Evolutionary conservation across 2,888 invertebrate genomes (phyloP).

Genomic region (Drosophila tripunctata): DNA sequence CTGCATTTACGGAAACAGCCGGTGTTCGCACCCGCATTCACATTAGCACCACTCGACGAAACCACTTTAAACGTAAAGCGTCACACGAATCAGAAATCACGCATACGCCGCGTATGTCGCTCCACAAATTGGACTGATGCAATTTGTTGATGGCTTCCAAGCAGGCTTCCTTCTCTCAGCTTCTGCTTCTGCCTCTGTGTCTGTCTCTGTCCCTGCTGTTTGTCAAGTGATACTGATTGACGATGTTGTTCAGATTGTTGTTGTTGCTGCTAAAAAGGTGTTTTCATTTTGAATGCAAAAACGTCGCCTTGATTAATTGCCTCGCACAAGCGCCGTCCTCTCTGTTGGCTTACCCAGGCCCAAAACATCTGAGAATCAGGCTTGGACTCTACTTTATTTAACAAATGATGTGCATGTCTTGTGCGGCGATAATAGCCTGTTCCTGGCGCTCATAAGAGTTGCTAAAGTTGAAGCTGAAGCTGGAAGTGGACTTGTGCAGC

Average conservation of each 20-base stretch:
- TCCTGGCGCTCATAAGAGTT: conserved; percentile 53
- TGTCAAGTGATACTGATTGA: conserved; percentile 74
- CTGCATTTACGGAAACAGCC: conserved; percentile 38
- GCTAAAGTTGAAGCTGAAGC: conserved; percentile 4
- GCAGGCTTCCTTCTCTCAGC: not conserved
- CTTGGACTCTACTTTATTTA: conserved; percentile 60
- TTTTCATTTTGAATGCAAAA: conserved; percentile 77
- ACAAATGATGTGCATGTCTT: conserved; percentile 77
- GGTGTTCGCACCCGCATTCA: not conserved
- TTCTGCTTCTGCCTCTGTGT: conserved; percentile 36
- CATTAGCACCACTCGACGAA: conserved; percentile 5
- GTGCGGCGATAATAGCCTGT: conserved; percentile 61
- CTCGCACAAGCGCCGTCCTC: conserved; percentile 64
- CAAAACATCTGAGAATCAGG: not conserved
- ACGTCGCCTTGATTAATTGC: conserved; percentile 81
- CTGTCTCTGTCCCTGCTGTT: not conserved
- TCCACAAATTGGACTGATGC: conserved; percentile 23
- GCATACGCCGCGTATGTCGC: conserved; percentile 47
- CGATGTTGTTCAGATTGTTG: conserved; percentile 59
- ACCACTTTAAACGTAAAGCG: conserved; percentile 53
- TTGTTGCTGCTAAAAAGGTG: conserved; percentile 67
- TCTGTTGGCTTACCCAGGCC: too few species aligned
- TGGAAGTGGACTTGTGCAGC: conserved; percentile 21
- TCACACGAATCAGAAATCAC: conserved; percentile 45
- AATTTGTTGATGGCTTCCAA: conserved; percentile 54